A percentile compares a stretch with the other conserved stretches of the same genome.
These are phyloP conservation scores for Drosophila sechellia DNA, from an alignment of 1,140 invertebrate genomes.

Conservation along the genomic window DNA sequence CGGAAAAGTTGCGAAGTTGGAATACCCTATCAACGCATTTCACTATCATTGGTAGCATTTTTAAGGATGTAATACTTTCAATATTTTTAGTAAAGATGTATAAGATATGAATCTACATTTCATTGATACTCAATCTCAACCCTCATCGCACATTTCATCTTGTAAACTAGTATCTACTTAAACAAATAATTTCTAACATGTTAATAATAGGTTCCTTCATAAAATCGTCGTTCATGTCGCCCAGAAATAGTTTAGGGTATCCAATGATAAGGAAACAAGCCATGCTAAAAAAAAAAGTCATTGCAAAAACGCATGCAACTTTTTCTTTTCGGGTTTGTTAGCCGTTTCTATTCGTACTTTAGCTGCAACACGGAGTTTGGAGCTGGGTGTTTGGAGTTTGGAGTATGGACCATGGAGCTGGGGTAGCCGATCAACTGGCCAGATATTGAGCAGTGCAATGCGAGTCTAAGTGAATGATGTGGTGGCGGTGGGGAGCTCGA, in stretches of 20 bases:
- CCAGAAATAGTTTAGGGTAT: not conserved
- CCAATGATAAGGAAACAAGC: slow-evolving; percentile 25
- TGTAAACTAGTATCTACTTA: too few species aligned
- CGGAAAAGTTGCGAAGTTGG: not conserved
- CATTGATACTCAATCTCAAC: too few species aligned
- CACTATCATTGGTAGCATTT: too few species aligned
- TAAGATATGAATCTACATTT: too few species aligned
- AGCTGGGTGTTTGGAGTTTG: not conserved
- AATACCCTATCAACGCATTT: slow-evolving; percentile 6
- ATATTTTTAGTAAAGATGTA: too few species aligned
- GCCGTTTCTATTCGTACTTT: slow-evolving; percentile 5
- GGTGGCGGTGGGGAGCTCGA: slow-evolving; percentile 41
- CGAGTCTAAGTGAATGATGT: slow-evolving; percentile 56
- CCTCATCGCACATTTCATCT: too few species aligned
- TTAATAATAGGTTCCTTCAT: too few species aligned
- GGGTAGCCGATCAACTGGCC: slow-evolving; percentile 66
- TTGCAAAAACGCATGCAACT: slow-evolving; percentile 60
- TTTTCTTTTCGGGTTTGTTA: slow-evolving; percentile 62
- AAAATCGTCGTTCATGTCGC: not conserved
- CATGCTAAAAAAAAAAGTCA: slow-evolving; percentile 8
- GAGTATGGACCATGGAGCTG: slow-evolving; percentile 1
- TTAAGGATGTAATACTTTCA: not conserved
- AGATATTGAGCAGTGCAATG: slow-evolving; percentile 56
- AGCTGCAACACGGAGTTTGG: not conserved
- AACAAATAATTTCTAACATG: too few species aligned